These are phyloP conservation scores for Ciona savignyi DNA, from an alignment of 23 tunicate species.

Conservation along the genomic window DNA sequence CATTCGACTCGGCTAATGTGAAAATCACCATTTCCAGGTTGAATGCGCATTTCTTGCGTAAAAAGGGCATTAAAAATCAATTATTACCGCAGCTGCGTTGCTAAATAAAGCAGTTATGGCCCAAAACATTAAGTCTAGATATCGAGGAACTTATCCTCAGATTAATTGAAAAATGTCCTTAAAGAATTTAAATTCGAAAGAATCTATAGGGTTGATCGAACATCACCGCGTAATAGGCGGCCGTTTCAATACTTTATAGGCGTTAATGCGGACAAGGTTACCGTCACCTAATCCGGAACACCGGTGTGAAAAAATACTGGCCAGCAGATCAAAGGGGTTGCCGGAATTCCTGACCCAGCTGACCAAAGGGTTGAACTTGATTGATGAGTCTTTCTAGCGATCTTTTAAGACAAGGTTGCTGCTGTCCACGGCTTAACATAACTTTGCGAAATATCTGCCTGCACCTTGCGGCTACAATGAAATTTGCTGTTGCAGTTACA, in stretches of 20 bases:
- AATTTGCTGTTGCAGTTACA: too few species aligned
- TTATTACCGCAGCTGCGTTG: not conserved
- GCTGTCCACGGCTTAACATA: too few species aligned
- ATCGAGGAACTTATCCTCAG: not conserved
- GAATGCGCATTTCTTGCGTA: not conserved
- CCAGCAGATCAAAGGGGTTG: not conserved
- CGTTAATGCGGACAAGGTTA: not conserved
- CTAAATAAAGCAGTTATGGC: not conserved
- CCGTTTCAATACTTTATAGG: too few species aligned
- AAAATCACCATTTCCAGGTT: not conserved
- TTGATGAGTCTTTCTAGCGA: too few species aligned
- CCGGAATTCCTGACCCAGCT: not conserved
- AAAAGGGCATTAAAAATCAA: conserved; percentile 1
- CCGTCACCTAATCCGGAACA: not conserved
- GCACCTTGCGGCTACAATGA: too few species aligned
- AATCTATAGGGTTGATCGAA: not conserved
- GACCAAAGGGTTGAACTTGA: not conserved
- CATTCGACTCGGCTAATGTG: not conserved
- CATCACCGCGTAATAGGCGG: too few species aligned
- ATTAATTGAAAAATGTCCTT: not conserved
- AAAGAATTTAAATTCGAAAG: not conserved
- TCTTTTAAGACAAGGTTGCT: too few species aligned
- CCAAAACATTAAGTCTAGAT: not conserved
- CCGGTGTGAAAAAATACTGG: conserved; percentile 1
- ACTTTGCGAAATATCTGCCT: too few species aligned